These are phyloP conservation scores for Neolamprologus devosi DNA, from an alignment of 2,113 vertebrate genomes.

Conservation along the genomic window DNA sequence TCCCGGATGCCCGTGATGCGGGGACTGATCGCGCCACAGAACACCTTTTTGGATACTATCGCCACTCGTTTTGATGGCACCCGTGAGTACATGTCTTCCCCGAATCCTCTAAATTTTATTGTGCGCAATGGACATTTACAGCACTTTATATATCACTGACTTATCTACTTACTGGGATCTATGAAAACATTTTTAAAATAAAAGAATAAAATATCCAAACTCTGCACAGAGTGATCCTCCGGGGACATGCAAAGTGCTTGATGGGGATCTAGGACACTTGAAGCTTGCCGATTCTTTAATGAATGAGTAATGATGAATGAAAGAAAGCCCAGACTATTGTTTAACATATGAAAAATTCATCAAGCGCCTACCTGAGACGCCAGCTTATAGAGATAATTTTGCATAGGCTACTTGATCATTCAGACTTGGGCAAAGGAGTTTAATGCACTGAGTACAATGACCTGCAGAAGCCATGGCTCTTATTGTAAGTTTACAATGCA, in stretches of 20 bases:
- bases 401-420: not conserved
- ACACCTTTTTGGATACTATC: constrained; percentile 69
- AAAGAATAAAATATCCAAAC: not conserved
- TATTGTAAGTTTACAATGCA: not conserved
- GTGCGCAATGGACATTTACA: not conserved
- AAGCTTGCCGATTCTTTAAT: not conserved
- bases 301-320: constrained; percentile 9
- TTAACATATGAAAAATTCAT: not conserved
- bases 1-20: constrained; percentile 65
- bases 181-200: accelerated
- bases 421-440: not conserved
- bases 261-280: not conserved
- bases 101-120: not conserved
- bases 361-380: not conserved
- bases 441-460: not conserved
- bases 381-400: not conserved
- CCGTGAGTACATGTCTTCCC: constrained; percentile 40
- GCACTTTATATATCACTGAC: not conserved
- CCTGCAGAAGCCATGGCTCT: not conserved
- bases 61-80: constrained; percentile 70
- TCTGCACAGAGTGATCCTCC: accelerated
- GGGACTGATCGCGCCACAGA: constrained; percentile 63
- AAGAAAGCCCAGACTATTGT: not conserved
- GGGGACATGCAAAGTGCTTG: not conserved
- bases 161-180: not conserved